A percentile compares a stretch with the other conserved stretches of the same genome.
Conservation (phyloP, 2,113 vertebrate genomes). For the Emydura subglobosa region DNA sequence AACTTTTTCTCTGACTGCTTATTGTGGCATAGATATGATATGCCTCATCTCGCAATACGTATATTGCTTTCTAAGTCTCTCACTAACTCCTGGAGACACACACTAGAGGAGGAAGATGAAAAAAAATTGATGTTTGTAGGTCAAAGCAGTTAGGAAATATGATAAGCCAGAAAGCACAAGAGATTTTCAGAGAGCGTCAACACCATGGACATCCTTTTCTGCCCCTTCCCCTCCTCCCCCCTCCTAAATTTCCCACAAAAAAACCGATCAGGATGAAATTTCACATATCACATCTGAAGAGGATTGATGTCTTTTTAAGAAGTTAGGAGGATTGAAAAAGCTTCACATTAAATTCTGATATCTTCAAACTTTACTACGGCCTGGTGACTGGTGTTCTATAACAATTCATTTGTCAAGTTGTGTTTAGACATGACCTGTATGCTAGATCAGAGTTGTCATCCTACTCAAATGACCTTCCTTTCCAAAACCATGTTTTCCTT, state of each 20-base stretch:
- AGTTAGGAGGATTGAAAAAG: background rate
- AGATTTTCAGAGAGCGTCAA: background rate
- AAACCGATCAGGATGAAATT: background rate
- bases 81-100: background rate
- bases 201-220: background rate
- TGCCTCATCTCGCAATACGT: background rate
- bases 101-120: background rate
- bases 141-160: background rate
- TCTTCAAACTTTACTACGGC: background rate
- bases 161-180: background rate
- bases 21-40: background rate
- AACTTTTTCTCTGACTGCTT: background rate
- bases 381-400: background rate
- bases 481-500: background rate
- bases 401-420: background rate
- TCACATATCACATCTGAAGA: background rate
- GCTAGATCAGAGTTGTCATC: background rate
- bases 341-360: background rate
- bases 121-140: accelerated
- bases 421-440: background rate
- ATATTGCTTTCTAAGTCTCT: accelerated
- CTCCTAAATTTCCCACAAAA: background rate
- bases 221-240: no score
- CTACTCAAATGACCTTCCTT: background rate
- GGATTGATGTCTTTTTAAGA: background rate